Evolutionary conservation across 2,797 vertebrate genomes (phyloP), one percentile per base, ranked within the genome.

Genomic region (Morelia viridis): DNA sequence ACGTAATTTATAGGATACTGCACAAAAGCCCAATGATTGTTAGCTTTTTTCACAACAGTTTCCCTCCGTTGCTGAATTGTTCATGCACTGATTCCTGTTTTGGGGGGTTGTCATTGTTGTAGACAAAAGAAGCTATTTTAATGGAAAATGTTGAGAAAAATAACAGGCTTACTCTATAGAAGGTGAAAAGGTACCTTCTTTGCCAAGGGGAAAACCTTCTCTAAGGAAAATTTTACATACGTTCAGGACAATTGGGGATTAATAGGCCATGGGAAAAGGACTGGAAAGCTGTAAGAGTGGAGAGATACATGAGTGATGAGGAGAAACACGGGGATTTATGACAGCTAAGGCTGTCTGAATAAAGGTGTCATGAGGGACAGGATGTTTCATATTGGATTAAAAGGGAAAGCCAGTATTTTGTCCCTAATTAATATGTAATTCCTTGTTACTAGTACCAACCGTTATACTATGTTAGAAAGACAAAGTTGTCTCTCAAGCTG

Each of bases 401-500:
- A 85, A 85, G 13, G 53, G 64, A 89, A 62, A 85, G 35, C 1
- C 12, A 68, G 12, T 85, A 35, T 85, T 64, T 89, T 89, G 46
- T 84, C 12, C 19, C n/a, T 64, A 57, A 60, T 89, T 65, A 64
- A 92, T 84, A 80, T 50, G 10, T 80, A 87, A 84, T 57, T 84
- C 56, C 19, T 92, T 89, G 62, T 89, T 58, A 58, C 60, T 46
- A 65, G 80, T 58, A 68, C 41, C 12, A 56, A 86, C 46, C 53
- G 5, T 56, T 87, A 24, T 56, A 50, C 87, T 90, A 87, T 90
- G 41, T 31, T 46, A 26, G 35, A 87, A 65, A 62, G 64, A 76
- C 53, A 92, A 92, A 85, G 56, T 46, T 83, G 8, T 71, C 57
- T 92, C 62, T 61, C 86, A 87, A 13, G 91, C 94, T 93, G 86